Percentiles rank a stretch among this genome's conserved stretches.
These are phyloP conservation scores for Lasioglossum morio DNA, from an alignment of 2,888 invertebrate species.

Conservation along the genomic window DNA sequence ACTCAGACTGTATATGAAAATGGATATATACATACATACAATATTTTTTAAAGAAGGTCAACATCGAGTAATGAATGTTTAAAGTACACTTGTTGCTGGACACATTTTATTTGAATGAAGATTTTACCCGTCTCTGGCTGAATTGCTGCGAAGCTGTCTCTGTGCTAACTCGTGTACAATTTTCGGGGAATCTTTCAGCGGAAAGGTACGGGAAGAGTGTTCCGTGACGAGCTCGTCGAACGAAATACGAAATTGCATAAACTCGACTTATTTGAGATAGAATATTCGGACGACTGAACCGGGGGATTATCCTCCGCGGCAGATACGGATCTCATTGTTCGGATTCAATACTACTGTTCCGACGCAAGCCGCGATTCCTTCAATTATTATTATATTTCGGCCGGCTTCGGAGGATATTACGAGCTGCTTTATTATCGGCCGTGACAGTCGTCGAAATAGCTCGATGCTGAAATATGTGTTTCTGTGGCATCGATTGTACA, in stretches of 20 bases:
- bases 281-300: neutral
- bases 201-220: neutral
- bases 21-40: neutral
- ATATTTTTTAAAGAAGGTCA: neutral
- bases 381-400: constrained; percentile 2
- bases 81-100: neutral
- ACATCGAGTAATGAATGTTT: neutral
- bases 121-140: neutral
- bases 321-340: constrained; percentile 11
- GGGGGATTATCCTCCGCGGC: neutral
- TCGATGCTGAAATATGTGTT: neutral
- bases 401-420: neutral
- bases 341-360: neutral
- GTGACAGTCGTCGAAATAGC: neutral
- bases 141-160: neutral
- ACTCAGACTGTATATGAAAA: neutral
- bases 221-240: neutral
- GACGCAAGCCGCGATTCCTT: neutral
- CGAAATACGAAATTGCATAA: neutral
- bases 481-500: neutral
- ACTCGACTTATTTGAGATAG: constrained; percentile 7
- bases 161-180: neutral
- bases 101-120: neutral
- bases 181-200: neutral
- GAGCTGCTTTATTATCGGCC: neutral